Base-by-base conservation (phyloP, 2,797 vertebrate genomes). In the Xyrichtys novacula region DNA sequence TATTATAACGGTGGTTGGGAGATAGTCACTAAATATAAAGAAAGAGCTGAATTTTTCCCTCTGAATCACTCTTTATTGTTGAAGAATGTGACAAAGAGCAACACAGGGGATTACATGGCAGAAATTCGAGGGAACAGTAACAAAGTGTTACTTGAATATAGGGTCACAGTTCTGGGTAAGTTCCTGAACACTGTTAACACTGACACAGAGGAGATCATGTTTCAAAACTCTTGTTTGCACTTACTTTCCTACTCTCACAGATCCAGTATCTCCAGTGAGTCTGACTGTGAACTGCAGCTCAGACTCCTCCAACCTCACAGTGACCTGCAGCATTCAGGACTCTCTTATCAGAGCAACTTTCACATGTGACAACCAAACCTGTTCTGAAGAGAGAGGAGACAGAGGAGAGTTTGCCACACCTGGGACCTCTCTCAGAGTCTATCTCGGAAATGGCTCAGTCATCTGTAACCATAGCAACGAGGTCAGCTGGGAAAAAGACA, bases 391-490 rank as follows among this genome's bases (percentile, higher is more conserved):
- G 0, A 0, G 0, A 0, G 0, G 7, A 39, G 16, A 39, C 10
- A 58, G 48, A 49, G 36, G 62, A 46, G 3, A 52, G 42, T 20
- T 29, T 43, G 60, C 26, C 2, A 17, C 31, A 23, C 67, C 64
- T 25, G 14, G 26, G 14, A 52, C 23, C 4, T 3, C 54, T 32
- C 76, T 89, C 4, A 17, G 11, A 7, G 16, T 84, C 64, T 12
- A 56, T 34, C 17, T 77, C 57, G 38, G 2, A 10, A 52, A 76
- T 14, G 32, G 3, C 16, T 16, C 4, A 15, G 63, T 88, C 49
- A 53, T 68, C 65, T 91, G 89, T 76, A 78, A 82, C 74, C 65
- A 90, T 26, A 86, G 81, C 34, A 66, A 66, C 64, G 15, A 42
- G 15, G 71, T 80, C 60, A 85, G 70, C 75, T 47, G 47, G 75